Percentiles rank a stretch among this genome's conserved stretches.
Conservation (phyloP, 2,888 invertebrate genomes). For the Thelaira solivaga region DNA sequence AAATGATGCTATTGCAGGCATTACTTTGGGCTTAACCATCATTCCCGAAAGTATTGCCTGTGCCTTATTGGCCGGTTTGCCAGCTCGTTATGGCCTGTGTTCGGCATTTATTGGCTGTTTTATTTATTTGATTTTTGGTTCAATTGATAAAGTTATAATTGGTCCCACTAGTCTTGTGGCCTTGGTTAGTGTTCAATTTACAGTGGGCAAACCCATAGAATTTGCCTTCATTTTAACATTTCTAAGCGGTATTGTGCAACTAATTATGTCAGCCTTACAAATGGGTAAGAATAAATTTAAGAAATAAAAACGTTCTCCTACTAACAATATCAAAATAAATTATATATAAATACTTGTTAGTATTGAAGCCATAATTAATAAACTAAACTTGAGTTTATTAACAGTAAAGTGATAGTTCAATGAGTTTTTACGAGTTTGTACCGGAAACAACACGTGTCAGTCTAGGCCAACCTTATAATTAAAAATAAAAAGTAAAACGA, state of each 20-base stretch:
- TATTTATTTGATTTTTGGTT: slow-evolving; percentile 91
- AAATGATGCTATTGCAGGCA: slow-evolving; percentile 90
- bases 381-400: too few relatives aligned
- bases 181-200: slow-evolving; percentile 87
- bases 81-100: slow-evolving; percentile 94
- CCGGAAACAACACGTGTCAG: too few relatives aligned
- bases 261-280: slow-evolving; percentile 86
- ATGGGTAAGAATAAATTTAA: slow-evolving; percentile 80
- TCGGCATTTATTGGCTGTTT: slow-evolving; percentile 93
- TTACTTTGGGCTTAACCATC: slow-evolving; percentile 93
- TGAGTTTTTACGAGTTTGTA: too few relatives aligned
- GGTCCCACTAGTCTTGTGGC: slow-evolving; percentile 92
- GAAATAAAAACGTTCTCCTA: neutral
- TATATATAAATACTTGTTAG: too few relatives aligned
- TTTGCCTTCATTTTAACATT: slow-evolving; percentile 88
- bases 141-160: slow-evolving; percentile 87
- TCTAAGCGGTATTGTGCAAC: slow-evolving; percentile 86
- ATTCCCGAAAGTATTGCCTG: slow-evolving; percentile 97
- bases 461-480: too few relatives aligned
- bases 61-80: slow-evolving; percentile 89
- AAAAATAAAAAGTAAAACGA: too few relatives aligned
- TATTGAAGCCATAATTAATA: too few relatives aligned
- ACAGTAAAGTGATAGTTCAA: too few relatives aligned
- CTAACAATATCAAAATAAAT: too few relatives aligned
- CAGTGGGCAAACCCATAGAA: slow-evolving; percentile 83